Evolutionary conservation across 2,888 invertebrate genomes (phyloP).

Genomic region (Carpatolechia fugitivella): DNA sequence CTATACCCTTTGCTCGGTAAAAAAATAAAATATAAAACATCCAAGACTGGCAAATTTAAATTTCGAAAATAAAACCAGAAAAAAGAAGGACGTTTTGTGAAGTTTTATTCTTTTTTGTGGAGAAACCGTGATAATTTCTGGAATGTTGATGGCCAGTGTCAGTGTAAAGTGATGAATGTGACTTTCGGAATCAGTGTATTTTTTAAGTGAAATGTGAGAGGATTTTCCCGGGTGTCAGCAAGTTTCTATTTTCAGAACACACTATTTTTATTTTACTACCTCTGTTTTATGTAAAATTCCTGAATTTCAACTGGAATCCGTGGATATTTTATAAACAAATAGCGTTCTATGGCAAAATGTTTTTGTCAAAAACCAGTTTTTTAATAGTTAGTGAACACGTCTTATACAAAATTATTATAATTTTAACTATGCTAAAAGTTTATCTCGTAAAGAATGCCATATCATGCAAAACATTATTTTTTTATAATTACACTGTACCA

Average conservation of each 20-base stretch:
- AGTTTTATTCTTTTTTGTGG: slow-evolving; percentile 22
- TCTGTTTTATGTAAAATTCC: background rate
- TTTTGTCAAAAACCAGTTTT: no score
- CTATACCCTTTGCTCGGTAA: slow-evolving; percentile 11
- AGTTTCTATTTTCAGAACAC: slow-evolving; percentile 11
- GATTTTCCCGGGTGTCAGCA: slow-evolving; percentile 10
- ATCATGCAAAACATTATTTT: no score
- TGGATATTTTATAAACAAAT: no score
- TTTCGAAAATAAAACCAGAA: slow-evolving; percentile 26
- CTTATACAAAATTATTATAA: no score
- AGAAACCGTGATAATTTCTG: slow-evolving; percentile 22
- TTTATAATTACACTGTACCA: no score
- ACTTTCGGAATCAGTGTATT: slow-evolving; percentile 14
- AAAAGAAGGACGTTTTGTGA: slow-evolving; percentile 22
- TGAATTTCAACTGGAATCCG: no score
- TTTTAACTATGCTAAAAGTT: no score
- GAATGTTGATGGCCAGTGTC: slow-evolving; percentile 16
- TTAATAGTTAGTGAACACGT: no score
- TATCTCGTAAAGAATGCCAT: no score
- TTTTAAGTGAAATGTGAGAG: slow-evolving; percentile 12
- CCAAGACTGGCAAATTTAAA: slow-evolving; percentile 9
- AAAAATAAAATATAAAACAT: slow-evolving; percentile 3
- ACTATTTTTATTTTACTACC: background rate
- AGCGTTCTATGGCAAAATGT: no score
- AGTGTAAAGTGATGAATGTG: slow-evolving; percentile 18